A percentile compares a stretch with the other conserved stretches of the same genome.
Evolutionary conservation across 2,113 vertebrate species (phyloP).

Genomic region (Pandion haliaetus): DNA sequence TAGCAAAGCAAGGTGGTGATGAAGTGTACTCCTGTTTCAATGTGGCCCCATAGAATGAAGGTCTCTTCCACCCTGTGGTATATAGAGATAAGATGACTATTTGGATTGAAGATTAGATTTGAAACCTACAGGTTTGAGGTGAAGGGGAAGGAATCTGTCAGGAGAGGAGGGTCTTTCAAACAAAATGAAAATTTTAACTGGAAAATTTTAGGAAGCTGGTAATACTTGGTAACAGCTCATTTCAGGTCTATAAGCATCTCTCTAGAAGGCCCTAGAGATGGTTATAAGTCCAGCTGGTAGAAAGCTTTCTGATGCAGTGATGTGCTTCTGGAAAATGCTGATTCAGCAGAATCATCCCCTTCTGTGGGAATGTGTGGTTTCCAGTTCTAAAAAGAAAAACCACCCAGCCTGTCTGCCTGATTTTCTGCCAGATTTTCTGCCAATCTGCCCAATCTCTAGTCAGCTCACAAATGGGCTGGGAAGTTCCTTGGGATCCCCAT

Average conservation of each 20-base stretch:
- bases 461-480: neutral
- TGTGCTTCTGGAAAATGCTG: neutral
- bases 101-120: neutral
- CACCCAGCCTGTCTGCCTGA: neutral
- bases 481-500: neutral
- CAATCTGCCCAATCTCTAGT: neutral
- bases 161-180: neutral
- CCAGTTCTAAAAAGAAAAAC: neutral
- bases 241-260: neutral
- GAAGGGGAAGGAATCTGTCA: neutral
- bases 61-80: neutral
- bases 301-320: neutral
- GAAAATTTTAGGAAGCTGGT: neutral
- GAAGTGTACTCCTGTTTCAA: neutral
- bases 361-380: neutral
- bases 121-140: neutral
- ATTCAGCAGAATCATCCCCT: neutral
- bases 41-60: fast-evolving
- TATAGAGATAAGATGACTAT: neutral
- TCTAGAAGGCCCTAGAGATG: neutral
- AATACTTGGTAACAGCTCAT: neutral
- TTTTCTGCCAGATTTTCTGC: neutral
- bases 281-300: neutral
- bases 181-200: neutral
- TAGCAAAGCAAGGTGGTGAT: neutral